Conservation (phyloP, 1,140 invertebrate genomes). For the Drosophila sulfurigaster region DNA sequence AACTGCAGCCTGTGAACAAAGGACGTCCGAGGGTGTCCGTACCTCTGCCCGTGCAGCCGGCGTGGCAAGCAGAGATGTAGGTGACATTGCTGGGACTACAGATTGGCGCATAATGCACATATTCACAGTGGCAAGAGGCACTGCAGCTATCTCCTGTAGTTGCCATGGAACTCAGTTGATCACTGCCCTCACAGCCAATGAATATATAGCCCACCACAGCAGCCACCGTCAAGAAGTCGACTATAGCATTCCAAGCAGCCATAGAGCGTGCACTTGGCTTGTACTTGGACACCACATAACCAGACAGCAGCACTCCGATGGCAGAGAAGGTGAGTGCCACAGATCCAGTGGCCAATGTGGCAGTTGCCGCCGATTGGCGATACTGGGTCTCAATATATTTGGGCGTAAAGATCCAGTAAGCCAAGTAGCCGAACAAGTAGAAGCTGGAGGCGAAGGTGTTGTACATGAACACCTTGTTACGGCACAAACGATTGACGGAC, state of each 20-base stretch:
- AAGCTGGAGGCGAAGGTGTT: constrained; percentile 89
- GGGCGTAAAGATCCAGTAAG: constrained; percentile 91
- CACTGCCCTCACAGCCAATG: constrained; percentile 87
- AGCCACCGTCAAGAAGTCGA: constrained; percentile 85
- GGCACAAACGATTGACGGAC: constrained; percentile 78
- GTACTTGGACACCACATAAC: constrained; percentile 89
- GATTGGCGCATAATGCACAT: constrained; percentile 89
- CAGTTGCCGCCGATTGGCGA: constrained; percentile 89
- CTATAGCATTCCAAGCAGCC: constrained; percentile 90
- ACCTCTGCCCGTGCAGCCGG: constrained; percentile 86
- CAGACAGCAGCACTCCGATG: constrained; percentile 89
- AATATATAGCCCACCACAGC: constrained; percentile 89
- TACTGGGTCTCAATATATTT: constrained; percentile 92
- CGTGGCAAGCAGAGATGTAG: constrained; percentile 90
- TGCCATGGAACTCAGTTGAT: constrained; percentile 56
- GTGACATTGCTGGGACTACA: constrained; percentile 87
- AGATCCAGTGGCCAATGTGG: constrained; percentile 88
- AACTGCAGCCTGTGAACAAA: constrained; percentile 63
- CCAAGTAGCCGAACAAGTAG: constrained; percentile 90
- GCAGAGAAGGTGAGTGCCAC: constrained; percentile 90
- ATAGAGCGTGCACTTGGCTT: constrained; percentile 89
- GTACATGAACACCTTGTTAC: constrained; percentile 88
- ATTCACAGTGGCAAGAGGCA: constrained; percentile 88
- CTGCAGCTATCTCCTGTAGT: constrained; percentile 86
- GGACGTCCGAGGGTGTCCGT: constrained; percentile 68